Percentiles rank a stretch among this genome's conserved stretches.
phyloP scores from a whole-genome alignment of 2,113 vertebrate genomes.

The Probosciger aterrimus region DNA sequence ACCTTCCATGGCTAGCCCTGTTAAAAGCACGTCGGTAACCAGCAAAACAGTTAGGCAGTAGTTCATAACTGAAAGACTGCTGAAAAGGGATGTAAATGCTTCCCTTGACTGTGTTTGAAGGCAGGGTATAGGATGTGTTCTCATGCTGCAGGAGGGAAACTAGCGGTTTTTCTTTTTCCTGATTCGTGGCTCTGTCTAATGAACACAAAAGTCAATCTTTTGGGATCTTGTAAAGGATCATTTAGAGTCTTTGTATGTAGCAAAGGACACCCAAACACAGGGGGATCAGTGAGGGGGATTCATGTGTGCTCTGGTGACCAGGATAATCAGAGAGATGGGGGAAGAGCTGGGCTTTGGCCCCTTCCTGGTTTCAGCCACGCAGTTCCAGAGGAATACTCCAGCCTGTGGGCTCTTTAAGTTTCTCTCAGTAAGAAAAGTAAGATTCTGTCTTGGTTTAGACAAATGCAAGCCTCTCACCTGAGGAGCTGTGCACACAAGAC shows the following conservation, averaged over 20 bases:
- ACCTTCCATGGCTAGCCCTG: neutral
- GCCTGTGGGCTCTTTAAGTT: neutral
- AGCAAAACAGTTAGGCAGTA: neutral
- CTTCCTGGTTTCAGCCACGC: accelerated
- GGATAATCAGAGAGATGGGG: neutral
- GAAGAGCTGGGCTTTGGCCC: neutral
- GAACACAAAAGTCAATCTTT: neutral
- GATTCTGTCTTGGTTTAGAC: neutral
- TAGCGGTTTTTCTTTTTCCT: neutral
- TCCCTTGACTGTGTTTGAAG: neutral
- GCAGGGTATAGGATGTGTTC: neutral
- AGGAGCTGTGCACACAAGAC: neutral
- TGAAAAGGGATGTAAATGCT: neutral
- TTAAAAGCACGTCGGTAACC: accelerated
- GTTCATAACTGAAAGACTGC: neutral
- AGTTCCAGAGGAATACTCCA: neutral
- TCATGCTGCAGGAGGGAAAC: neutral
- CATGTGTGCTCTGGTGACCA: neutral
- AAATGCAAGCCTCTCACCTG: neutral
- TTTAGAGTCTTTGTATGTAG: neutral
- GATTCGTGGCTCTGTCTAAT: neutral
- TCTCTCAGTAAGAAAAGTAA: neutral
- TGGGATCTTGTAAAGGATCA: neutral
- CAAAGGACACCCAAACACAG: neutral
- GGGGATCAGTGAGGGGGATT: neutral